Evolutionary conservation across 2,797 vertebrate species (phyloP).

Genomic region (Anguilla marmorata): DNA sequence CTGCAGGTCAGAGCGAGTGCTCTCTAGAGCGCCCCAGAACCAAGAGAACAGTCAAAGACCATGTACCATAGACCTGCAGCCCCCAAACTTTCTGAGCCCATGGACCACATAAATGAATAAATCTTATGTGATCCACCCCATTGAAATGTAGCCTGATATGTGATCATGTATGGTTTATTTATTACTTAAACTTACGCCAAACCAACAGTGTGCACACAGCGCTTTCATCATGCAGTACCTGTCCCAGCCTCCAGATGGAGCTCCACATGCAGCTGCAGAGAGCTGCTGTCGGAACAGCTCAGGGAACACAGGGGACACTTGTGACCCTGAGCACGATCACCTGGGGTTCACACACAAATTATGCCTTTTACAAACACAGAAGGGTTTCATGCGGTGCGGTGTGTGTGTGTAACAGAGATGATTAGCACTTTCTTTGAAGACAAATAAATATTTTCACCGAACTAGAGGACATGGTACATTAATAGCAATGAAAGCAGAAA

Average conservation of each 20-base stretch:
- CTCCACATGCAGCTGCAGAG: conserved; percentile 71
- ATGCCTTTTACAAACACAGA: not conserved
- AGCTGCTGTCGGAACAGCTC: conserved; percentile 52
- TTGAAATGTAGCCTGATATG: not conserved
- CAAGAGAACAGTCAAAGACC: not conserved
- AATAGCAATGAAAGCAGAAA: not conserved
- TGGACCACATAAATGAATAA: not conserved
- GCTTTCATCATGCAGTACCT: conserved; percentile 40
- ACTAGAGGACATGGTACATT: not conserved
- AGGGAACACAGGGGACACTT: conserved; percentile 66
- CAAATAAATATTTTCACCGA: not conserved
- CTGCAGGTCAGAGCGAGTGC: conserved; percentile 41
- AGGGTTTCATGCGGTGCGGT: not conserved
- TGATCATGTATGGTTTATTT: not conserved
- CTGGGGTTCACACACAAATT: not conserved
- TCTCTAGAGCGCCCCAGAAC: not conserved
- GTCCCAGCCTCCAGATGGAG: conserved; percentile 61
- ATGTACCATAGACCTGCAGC: not conserved
- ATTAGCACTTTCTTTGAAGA: not conserved
- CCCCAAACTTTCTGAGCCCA: not conserved
- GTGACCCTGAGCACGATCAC: conserved; percentile 34
- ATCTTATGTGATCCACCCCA: not conserved
- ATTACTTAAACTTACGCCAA: not conserved
- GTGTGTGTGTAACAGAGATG: not conserved
- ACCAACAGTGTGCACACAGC: not conserved